phyloP scores from a whole-genome alignment of 2,113 vertebrate genomes.

The Ameiurus melas region DNA sequence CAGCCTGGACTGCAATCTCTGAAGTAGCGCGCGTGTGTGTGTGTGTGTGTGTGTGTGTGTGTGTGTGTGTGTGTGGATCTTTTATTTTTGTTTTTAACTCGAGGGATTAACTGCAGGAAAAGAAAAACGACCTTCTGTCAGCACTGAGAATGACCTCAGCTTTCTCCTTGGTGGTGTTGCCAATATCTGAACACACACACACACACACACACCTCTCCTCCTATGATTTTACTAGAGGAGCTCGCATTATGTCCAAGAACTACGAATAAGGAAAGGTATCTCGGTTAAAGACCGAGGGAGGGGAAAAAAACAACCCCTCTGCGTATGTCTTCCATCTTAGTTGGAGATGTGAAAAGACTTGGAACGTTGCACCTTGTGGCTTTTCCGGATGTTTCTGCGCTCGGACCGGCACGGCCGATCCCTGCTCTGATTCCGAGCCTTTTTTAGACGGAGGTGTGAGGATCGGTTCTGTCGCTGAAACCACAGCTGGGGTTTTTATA shows the following conservation, averaged over 20 bases:
- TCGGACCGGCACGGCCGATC: conserved; percentile 28
- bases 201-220: conserved; percentile 2
- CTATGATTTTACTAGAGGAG: conserved; percentile 2
- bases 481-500: not conserved
- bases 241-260: conserved; percentile 29
- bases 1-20: not conserved
- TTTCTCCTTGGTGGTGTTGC: conserved; percentile 29
- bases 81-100: not conserved
- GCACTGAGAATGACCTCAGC: conserved; percentile 39
- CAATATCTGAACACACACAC: conserved; percentile 38
- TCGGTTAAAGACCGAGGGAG: not conserved
- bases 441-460: conserved; percentile 23
- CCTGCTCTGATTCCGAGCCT: conserved; percentile 7
- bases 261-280: conserved; percentile 27
- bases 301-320: not conserved
- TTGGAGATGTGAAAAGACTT: conserved; percentile 11
- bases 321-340: not conserved
- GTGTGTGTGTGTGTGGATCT: not conserved
- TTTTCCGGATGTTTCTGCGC: conserved; percentile 6
- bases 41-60: not conserved
- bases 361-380: not conserved
- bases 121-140: conserved; percentile 35
- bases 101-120: conserved; percentile 25
- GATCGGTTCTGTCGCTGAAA: not conserved
- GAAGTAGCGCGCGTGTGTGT: not conserved